Conservation (phyloP, 2,888 invertebrate genomes). For the Axea sp. region DNA sequence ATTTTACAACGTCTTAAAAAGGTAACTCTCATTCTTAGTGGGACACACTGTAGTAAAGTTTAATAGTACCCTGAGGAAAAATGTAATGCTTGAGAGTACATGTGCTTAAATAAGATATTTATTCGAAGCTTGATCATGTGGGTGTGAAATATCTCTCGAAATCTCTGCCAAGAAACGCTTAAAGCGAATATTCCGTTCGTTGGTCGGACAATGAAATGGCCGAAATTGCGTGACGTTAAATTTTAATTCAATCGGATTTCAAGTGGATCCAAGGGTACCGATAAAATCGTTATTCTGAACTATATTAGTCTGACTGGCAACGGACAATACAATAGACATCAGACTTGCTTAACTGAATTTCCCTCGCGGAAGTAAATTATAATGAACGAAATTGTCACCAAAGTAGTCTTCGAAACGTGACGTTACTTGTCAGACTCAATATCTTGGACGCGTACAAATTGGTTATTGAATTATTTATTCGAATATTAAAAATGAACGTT, state of each 20-base stretch:
- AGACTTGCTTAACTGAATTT: constrained; percentile 37
- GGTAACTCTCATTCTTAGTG: constrained; percentile 18
- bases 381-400: constrained; percentile 28
- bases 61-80: constrained; percentile 42
- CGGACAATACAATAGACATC: constrained; percentile 33
- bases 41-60: constrained; percentile 31
- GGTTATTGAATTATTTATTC: too few relatives aligned
- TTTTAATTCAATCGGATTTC: constrained; percentile 32
- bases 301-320: constrained; percentile 18
- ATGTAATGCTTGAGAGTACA: constrained; percentile 21
- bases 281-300: constrained; percentile 23
- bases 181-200: constrained; percentile 24
- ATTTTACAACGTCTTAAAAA: constrained; percentile 42
- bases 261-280: constrained; percentile 2
- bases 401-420: too few relatives aligned
- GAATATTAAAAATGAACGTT: too few relatives aligned
- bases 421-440: too few relatives aligned
- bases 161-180: constrained; percentile 35
- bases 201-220: constrained; percentile 21
- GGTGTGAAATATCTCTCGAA: constrained; percentile 20
- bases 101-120: constrained; percentile 46
- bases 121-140: constrained; percentile 38
- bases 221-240: constrained; percentile 28
- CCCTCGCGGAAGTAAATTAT: constrained; percentile 28
- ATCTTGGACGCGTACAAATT: too few relatives aligned